These are phyloP conservation scores for Dolichopus griseipennis DNA, from an alignment of 2,888 invertebrate genomes.

Conservation along the genomic window DNA sequence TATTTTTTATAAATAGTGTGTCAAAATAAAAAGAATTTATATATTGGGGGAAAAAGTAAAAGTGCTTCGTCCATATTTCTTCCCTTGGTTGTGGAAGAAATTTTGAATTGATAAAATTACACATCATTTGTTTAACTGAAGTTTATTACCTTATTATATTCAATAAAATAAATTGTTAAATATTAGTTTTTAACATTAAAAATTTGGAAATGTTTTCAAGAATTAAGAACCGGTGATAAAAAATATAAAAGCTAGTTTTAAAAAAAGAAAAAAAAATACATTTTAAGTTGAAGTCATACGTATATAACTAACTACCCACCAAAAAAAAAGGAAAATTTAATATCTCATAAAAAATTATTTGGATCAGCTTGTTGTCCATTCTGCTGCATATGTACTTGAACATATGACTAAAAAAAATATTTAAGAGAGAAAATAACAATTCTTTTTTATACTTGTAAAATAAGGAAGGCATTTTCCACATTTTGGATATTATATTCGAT, in stretches of 20 bases:
- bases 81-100: constrained; percentile 6
- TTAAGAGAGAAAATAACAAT: background rate
- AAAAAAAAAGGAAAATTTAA: background rate
- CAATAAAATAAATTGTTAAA: background rate
- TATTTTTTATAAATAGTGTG: background rate
- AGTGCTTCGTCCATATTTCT: constrained; percentile 6
- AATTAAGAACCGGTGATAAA: background rate
- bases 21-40: background rate
- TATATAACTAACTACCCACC: background rate
- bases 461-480: background rate
- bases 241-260: background rate
- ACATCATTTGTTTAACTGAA: background rate
- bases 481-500: no score
- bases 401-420: background rate
- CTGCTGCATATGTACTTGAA: background rate
- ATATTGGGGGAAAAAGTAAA: background rate
- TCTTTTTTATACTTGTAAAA: background rate
- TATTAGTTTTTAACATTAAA: background rate
- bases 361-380: background rate
- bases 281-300: background rate
- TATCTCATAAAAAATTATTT: background rate
- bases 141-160: background rate
- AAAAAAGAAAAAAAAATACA: background rate
- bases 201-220: background rate
- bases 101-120: background rate